These are phyloP conservation scores for Acrossocheilus wenchowensis DNA, from an alignment of 2,797 vertebrate genomes.

Conservation along the genomic window DNA sequence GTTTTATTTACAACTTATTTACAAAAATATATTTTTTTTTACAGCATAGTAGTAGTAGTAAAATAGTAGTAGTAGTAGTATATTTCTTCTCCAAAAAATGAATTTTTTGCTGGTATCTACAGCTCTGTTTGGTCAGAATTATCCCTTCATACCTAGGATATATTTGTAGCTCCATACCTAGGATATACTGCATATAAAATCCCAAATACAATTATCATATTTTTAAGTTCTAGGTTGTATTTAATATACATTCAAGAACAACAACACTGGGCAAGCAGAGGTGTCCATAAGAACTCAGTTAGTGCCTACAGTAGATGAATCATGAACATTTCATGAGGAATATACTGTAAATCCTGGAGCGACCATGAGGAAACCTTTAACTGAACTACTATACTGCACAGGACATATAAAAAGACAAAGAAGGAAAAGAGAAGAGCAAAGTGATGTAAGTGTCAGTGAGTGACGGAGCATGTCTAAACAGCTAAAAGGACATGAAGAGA, in stretches of 20 bases:
- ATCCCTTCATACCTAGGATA: too few species aligned
- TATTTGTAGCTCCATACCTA: too few species aligned
- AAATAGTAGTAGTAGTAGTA: too few species aligned
- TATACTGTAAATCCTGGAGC: neutral
- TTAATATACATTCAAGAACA: neutral
- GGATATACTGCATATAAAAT: too few species aligned
- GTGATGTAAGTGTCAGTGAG: neutral
- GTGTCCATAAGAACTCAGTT: neutral
- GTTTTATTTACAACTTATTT: too few species aligned
- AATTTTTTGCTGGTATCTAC: too few species aligned
- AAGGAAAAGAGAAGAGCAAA: conserved; percentile 6
- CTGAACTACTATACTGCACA: neutral
- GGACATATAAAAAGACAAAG: neutral
- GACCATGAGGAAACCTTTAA: neutral
- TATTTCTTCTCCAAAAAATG: too few species aligned
- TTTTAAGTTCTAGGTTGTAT: neutral
- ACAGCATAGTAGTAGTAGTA: too few species aligned
- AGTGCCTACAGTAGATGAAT: neutral
- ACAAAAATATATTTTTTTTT: too few species aligned
- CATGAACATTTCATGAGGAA: neutral
- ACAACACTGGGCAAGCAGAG: neutral
- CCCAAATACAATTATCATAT: neutral
- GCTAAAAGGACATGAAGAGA: neutral
- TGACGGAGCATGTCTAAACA: conserved; percentile 12
- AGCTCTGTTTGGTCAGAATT: too few species aligned